Evolutionary conservation across 2,888 invertebrate species (phyloP).

Genomic region (Drosophila barbarae): DNA sequence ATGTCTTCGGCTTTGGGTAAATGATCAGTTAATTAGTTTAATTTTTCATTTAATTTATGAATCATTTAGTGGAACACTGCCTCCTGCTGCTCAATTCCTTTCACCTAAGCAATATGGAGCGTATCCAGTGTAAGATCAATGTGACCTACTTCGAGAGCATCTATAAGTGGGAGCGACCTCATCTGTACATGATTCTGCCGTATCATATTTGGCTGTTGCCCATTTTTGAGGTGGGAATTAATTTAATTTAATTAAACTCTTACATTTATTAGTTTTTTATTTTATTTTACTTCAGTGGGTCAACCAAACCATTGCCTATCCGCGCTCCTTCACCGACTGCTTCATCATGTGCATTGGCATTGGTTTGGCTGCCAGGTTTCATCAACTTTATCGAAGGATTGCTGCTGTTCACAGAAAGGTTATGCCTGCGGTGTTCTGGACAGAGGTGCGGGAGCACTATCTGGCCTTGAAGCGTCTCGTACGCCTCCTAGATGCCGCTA

Average conservation of each 20-base stretch:
- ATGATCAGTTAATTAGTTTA: no score
- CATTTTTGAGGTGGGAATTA: slow-evolving; percentile 64
- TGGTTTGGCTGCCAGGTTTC: slow-evolving; percentile 84
- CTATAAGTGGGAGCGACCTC: slow-evolving; percentile 72
- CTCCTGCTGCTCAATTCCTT: slow-evolving; percentile 67
- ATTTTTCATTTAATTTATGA: no score
- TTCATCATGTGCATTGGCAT: slow-evolving; percentile 86
- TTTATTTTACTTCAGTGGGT: slow-evolving; percentile 61
- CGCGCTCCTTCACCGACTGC: slow-evolving; percentile 87
- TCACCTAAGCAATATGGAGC: slow-evolving; percentile 67
- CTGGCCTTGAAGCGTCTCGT: slow-evolving; percentile 84
- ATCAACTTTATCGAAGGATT: slow-evolving; percentile 82
- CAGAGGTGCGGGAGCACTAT: slow-evolving; percentile 84
- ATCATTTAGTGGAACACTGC: slow-evolving; percentile 70
- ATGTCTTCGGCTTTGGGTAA: slow-evolving; percentile 70
- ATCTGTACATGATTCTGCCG: slow-evolving; percentile 68
- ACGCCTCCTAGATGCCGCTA: slow-evolving; percentile 82
- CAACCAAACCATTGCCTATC: slow-evolving; percentile 82
- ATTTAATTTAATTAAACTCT: no score
- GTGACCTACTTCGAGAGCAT: slow-evolving; percentile 68
- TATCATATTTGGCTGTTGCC: slow-evolving; percentile 69
- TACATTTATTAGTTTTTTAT: no score
- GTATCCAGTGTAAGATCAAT: slow-evolving; percentile 71
- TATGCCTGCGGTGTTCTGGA: slow-evolving; percentile 81
- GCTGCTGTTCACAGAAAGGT: slow-evolving; percentile 79